Percentiles rank a stretch among this genome's conserved stretches.
These are phyloP conservation scores for Ctenopoma multispine DNA, from an alignment of 2,797 vertebrate genomes.

Conservation along the genomic window DNA sequence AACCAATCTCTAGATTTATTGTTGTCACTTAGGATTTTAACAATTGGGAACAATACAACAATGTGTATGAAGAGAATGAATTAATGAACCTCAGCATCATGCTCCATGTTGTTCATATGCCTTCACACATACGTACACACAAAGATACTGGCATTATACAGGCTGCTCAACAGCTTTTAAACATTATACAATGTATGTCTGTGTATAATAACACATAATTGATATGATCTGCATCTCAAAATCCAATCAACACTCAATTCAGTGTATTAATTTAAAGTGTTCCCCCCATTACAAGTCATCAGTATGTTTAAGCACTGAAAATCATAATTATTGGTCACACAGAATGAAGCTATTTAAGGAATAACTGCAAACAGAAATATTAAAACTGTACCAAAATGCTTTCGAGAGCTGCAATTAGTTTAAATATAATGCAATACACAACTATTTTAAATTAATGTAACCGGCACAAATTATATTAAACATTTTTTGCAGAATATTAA, in stretches of 20 bases:
- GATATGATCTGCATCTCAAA: neutral
- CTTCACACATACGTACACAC: neutral
- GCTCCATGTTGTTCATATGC: neutral
- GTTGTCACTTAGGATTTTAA: neutral
- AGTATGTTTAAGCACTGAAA: neutral
- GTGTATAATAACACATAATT: no score
- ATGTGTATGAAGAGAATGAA: neutral
- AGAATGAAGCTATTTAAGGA: conserved; percentile 5
- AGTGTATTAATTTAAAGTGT: neutral
- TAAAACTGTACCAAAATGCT: neutral
- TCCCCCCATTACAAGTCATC: neutral
- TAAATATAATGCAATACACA: conserved; percentile 8
- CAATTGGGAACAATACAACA: neutral
- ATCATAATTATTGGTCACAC: conserved; percentile 1
- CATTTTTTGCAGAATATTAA: neutral
- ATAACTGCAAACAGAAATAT: neutral
- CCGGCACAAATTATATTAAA: conserved; percentile 12
- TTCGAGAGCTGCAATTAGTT: neutral
- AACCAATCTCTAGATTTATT: neutral
- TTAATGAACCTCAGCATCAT: neutral
- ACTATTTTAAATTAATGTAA: neutral
- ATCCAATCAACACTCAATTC: neutral
- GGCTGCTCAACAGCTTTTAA: conserved; percentile 19
- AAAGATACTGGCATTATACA: neutral
- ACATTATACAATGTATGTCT: no score